A percentile compares a stretch with the other conserved stretches of the same genome.
phyloP scores from a whole-genome alignment of 1,140 invertebrate genomes.

The Eciton burchellii region DNA sequence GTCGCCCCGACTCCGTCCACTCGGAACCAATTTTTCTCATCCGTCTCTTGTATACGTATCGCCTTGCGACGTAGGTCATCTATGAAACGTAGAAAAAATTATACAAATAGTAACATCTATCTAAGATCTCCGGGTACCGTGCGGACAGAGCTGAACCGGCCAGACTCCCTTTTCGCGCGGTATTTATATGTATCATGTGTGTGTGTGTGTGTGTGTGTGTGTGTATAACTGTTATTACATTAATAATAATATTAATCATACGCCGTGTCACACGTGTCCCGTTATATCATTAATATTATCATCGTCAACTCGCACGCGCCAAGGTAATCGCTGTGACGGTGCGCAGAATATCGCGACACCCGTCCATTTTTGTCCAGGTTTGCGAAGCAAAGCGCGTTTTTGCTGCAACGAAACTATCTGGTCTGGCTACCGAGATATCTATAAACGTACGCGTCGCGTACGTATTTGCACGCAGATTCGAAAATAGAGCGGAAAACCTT shows the following conservation, averaged over 20 bases:
- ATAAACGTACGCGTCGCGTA: neutral
- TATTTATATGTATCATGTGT: conserved; percentile 68
- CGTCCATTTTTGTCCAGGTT: neutral
- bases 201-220: conserved; percentile 45
- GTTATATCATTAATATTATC: conserved; percentile 69
- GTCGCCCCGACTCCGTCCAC: conserved; percentile 57
- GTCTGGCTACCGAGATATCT: conserved; percentile 12
- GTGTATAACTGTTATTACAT: conserved; percentile 56
- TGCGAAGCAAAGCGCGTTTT: conserved; percentile 26
- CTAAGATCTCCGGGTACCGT: conserved; percentile 60
- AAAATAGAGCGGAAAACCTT: neutral
- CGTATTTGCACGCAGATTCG: conserved; percentile 6
- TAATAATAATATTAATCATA: conserved; percentile 73
- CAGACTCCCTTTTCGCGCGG: conserved; percentile 71
- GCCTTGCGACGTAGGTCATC: conserved; percentile 43
- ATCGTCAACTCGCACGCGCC: conserved; percentile 67
- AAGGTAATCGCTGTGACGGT: conserved; percentile 62
- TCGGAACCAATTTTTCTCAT: conserved; percentile 42
- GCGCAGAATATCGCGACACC: conserved; percentile 10
- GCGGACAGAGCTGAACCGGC: conserved; percentile 73
- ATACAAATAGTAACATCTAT: conserved; percentile 76
- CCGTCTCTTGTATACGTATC: conserved; percentile 8
- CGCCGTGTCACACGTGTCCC: conserved; percentile 33
- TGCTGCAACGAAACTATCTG: conserved; percentile 2
- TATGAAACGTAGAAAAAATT: conserved; percentile 80